phyloP scores from a whole-genome alignment of 2,113 vertebrate species.

The Zosterops japonicus region DNA sequence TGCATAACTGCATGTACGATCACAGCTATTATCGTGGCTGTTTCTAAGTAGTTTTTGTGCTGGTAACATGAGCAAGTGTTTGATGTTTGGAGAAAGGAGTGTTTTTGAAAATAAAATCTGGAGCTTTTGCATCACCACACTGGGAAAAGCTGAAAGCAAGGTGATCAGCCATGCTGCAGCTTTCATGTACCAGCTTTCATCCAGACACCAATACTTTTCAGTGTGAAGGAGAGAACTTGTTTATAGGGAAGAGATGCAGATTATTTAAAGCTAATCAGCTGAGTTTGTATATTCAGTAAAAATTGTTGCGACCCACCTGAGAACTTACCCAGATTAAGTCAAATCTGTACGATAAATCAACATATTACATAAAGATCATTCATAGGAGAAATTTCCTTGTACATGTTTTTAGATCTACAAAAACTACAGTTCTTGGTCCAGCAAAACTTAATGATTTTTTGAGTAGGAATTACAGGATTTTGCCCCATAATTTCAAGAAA shows the following conservation, averaged over 20 bases:
- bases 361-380: background rate
- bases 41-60: background rate
- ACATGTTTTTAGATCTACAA: background rate
- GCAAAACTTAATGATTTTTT: background rate
- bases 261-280: background rate
- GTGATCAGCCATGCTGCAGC: background rate
- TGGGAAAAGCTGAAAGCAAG: background rate
- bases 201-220: background rate
- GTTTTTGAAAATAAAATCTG: background rate
- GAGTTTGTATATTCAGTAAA: background rate
- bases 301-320: background rate
- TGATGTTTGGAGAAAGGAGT: background rate
- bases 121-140: background rate
- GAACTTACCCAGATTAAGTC: background rate
- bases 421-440: background rate
- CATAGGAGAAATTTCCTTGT: background rate
- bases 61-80: background rate
- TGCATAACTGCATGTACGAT: background rate
- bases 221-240: background rate
- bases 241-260: background rate
- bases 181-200: constrained; percentile 8
- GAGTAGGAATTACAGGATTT: background rate
- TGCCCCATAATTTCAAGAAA: background rate
- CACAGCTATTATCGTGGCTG: background rate
- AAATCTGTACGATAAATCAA: background rate